Conservation (phyloP, 2,113 vertebrate genomes). For the Cavia aperea region DNA sequence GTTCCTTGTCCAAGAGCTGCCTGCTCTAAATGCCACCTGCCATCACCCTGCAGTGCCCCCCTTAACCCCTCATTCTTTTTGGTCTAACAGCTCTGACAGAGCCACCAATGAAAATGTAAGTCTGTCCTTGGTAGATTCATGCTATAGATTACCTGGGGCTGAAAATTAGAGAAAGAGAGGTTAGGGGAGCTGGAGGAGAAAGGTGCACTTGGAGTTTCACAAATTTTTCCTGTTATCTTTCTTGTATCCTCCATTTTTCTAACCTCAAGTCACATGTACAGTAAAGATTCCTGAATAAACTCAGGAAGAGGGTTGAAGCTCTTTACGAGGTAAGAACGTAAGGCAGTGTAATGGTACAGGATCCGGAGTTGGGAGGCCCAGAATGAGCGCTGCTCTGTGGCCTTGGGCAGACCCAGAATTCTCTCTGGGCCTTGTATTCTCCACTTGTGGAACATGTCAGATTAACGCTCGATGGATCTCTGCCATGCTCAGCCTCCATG, state of each 20-base stretch:
- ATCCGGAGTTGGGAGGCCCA: background rate
- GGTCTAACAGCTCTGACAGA: background rate
- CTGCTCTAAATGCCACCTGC: background rate
- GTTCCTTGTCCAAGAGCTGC: background rate
- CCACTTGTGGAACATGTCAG: too few relatives aligned
- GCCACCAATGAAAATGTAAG: background rate
- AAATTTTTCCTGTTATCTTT: background rate
- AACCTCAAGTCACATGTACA: background rate
- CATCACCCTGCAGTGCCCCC: background rate
- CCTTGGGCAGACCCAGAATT: background rate
- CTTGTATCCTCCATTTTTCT: background rate
- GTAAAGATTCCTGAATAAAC: background rate
- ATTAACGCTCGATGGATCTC: background rate
- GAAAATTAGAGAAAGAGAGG: background rate
- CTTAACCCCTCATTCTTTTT: background rate
- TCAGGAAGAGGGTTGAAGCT: background rate
- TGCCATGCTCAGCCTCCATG: background rate
- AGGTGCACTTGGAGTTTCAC: background rate
- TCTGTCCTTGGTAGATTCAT: background rate
- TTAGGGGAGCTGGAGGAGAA: background rate
- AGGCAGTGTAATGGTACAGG: background rate
- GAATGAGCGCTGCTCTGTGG: background rate
- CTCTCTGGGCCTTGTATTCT: background rate
- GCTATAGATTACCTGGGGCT: background rate
- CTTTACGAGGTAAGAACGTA: constrained; percentile 5